Evolutionary conservation across 2,797 vertebrate species (phyloP), one percentile per base, ranked within the genome.

Genomic region (Philypnodon macrostomus): DNA sequence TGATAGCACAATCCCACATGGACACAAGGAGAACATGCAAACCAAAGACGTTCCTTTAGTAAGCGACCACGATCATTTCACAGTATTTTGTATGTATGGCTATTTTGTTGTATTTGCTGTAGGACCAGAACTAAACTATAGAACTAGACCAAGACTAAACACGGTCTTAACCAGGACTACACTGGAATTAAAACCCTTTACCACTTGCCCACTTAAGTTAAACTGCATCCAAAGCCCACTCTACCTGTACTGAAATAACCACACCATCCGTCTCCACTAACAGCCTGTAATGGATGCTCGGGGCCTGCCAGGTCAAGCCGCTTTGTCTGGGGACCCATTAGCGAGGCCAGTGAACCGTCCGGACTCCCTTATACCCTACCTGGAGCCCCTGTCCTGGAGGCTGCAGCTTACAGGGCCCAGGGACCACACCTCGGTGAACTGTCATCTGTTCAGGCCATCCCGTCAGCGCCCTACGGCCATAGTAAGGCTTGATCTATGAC

Each of bases 291-390:
- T 87, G 71, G 83, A 88, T 86, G 75, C 74, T 32, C 63, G 10
- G 49, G 78, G 64, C 80, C 83, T 52, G 67, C 30, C 55, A 79
- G 83, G 87, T 88, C 86, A 88, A 73, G 59, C 65, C 63, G 31
- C 66, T 58, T 57, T 61, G 78, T 84, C 88, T 77, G 45, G 83
- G 85, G 87, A 87, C 74, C 85, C 81, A 87, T 91, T 90, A 89
- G 80, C 41, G 50, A 73, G 63, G 68, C 58, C 18, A 58, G 73
- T 15, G 9, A 74, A 68, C n/a, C 70, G 62, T 67, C 53, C 45
- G 40, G 53, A 39, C 41, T 46, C 42, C 44, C 4, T 12, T 52
- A 23, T 11, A 53, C 50, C 75, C 50, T 67, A 53, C 35, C 57
- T 41, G 33, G 42, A 58, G 35, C 63, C 63, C 58, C 56, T 10